Conservation (phyloP, 2,888 invertebrate genomes). For the Glyphotaelius pellucidus region DNA sequence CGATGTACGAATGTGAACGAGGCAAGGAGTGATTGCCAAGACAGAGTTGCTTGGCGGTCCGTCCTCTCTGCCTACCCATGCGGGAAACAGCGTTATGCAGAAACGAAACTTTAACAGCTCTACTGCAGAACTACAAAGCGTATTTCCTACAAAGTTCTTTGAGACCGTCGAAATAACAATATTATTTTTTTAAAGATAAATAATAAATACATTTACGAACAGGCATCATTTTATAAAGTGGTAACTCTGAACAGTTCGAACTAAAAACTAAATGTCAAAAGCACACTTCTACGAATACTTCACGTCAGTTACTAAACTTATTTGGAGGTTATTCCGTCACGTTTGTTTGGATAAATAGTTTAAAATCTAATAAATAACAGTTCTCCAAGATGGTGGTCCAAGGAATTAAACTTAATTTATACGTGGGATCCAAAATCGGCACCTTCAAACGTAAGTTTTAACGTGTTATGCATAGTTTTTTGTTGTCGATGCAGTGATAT, state of each 20-base stretch:
- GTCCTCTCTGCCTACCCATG: too few relatives aligned
- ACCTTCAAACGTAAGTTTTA: slow-evolving; percentile 77
- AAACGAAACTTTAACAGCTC: too few relatives aligned
- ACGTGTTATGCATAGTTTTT: background rate
- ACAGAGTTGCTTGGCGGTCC: too few relatives aligned
- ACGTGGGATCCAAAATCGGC: slow-evolving; percentile 77
- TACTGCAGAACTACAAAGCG: too few relatives aligned
- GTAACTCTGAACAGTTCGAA: background rate
- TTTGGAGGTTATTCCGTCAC: slow-evolving; percentile 54
- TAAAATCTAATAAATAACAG: background rate
- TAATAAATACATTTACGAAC: too few relatives aligned
- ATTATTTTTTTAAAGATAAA: too few relatives aligned
- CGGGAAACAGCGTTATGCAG: too few relatives aligned
- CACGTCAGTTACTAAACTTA: background rate
- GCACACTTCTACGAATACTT: background rate
- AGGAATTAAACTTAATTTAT: slow-evolving; percentile 74
- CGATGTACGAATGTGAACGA: too few relatives aligned
- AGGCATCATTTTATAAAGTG: background rate
- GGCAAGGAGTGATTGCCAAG: too few relatives aligned
- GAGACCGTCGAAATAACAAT: too few relatives aligned
- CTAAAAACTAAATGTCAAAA: slow-evolving; percentile 43
- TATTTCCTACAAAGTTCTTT: too few relatives aligned
- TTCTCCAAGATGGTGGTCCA: slow-evolving; percentile 54
- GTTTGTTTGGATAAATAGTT: background rate
- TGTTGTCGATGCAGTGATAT: background rate